A percentile compares a stretch with the other conserved stretches of the same genome.
Conservation (phyloP, 2,797 vertebrate genomes). For the Adrianichthys oophorus region DNA sequence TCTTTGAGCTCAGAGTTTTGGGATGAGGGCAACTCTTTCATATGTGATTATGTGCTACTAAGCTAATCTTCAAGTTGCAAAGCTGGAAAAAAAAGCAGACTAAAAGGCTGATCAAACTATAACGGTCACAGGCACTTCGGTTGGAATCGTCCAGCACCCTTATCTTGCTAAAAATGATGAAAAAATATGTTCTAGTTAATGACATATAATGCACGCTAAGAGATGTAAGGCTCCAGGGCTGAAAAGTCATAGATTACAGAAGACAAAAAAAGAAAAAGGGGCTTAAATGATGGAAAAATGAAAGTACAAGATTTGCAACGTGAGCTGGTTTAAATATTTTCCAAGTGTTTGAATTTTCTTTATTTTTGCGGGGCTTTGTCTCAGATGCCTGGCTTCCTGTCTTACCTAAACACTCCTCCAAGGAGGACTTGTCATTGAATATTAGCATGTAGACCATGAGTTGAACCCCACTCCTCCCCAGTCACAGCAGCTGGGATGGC, state of each 20-base stretch:
- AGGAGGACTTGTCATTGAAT: slow-evolving; percentile 69
- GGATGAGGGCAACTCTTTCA: slow-evolving; percentile 58
- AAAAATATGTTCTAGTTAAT: background rate
- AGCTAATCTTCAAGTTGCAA: slow-evolving; percentile 23
- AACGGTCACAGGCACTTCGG: slow-evolving; percentile 50
- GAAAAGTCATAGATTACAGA: slow-evolving; percentile 8
- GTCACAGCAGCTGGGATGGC: slow-evolving; percentile 43
- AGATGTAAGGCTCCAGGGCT: slow-evolving; percentile 1
- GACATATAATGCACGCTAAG: slow-evolving; percentile 5
- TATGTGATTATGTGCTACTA: slow-evolving; percentile 53
- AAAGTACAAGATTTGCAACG: slow-evolving; percentile 21
- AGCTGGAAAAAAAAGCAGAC: slow-evolving; percentile 4
- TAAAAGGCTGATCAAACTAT: slow-evolving; percentile 27
- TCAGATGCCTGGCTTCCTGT: slow-evolving; percentile 48
- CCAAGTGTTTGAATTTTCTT: slow-evolving; percentile 42
- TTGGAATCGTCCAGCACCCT: slow-evolving; percentile 25
- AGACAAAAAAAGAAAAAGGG: background rate
- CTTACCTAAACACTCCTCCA: slow-evolving; percentile 73
- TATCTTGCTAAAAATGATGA: background rate
- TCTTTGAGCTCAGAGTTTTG: slow-evolving; percentile 52
- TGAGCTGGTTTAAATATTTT: slow-evolving; percentile 38
- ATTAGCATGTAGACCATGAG: slow-evolving; percentile 63
- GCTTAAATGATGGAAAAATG: slow-evolving; percentile 14
- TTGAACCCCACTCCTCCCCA: slow-evolving; percentile 26
- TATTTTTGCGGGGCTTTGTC: slow-evolving; percentile 46